These are phyloP conservation scores for Parotia lawesii DNA, from an alignment of 2,113 vertebrate genomes.

Conservation along the genomic window DNA sequence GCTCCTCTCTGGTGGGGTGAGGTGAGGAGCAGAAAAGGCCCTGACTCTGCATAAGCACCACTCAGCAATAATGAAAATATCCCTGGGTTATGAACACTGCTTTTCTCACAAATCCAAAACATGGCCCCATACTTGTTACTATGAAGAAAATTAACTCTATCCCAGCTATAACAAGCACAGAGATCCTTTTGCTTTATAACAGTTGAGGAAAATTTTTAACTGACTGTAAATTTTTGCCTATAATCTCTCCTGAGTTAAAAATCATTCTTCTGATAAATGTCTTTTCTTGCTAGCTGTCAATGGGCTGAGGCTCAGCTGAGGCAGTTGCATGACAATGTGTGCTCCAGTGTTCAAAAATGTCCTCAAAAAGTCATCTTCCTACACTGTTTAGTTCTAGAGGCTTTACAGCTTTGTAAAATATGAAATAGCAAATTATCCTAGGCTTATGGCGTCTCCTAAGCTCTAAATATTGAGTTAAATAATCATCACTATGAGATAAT, in stretches of 20 bases:
- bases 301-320: neutral
- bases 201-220: neutral
- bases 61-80: neutral
- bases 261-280: neutral
- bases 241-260: neutral
- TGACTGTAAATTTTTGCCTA: neutral
- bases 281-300: neutral
- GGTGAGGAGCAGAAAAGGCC: neutral
- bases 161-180: neutral
- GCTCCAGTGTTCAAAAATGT: neutral
- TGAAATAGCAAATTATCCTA: neutral
- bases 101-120: neutral
- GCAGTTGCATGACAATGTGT: neutral
- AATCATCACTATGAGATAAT: neutral
- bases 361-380: neutral
- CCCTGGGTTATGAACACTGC: neutral
- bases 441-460: neutral
- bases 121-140: neutral
- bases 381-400: neutral
- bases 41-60: neutral
- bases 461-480: slow-evolving; percentile 8
- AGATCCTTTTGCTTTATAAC: neutral
- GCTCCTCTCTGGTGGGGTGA: fast-evolving
- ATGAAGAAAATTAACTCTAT: neutral
- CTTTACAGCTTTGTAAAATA: neutral